A percentile compares a stretch with the other conserved stretches of the same genome.
phyloP scores from a whole-genome alignment of 2,113 vertebrate genomes.

The Pseudolaguvia tuberculata region DNA sequence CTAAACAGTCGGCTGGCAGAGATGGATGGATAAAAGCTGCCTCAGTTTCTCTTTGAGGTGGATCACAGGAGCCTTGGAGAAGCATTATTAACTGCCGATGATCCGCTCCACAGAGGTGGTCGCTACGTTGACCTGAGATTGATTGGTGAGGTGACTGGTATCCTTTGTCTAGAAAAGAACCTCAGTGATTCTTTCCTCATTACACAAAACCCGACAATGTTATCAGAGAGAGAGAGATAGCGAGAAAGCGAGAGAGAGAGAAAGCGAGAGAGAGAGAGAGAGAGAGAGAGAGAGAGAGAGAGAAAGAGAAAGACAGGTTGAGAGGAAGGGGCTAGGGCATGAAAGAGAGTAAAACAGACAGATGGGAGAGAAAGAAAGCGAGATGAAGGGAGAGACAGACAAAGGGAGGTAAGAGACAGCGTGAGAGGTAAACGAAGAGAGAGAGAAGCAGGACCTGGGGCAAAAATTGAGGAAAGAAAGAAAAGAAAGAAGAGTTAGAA shows the following conservation, averaged over 20 bases:
- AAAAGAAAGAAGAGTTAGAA: no score
- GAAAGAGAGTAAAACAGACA: background rate
- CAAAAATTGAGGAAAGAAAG: no score
- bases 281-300: background rate
- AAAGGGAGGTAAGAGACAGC: background rate
- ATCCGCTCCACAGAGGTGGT: constrained; percentile 48
- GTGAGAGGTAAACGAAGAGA: no score
- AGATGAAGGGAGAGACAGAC: constrained; percentile 1
- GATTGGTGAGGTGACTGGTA: constrained; percentile 48
- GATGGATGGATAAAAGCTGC: constrained; percentile 60
- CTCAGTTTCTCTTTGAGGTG: constrained; percentile 58
- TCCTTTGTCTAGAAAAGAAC: constrained; percentile 7
- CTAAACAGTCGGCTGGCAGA: constrained; percentile 67
- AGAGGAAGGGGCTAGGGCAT: background rate
- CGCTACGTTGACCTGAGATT: constrained; percentile 41
- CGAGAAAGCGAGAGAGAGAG: background rate
- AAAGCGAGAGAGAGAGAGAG: background rate
- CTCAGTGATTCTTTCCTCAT: constrained; percentile 47
- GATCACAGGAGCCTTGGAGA: constrained; percentile 54
- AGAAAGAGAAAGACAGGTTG: constrained; percentile 7
- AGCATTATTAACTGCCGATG: constrained; percentile 50
- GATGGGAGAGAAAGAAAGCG: constrained; percentile 3
- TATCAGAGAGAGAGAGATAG: background rate
- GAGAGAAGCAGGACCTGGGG: no score
- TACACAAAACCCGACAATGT: constrained; percentile 48